Base-by-base conservation (phyloP, 2,113 vertebrate species). In the Fregetta grallaria region DNA sequence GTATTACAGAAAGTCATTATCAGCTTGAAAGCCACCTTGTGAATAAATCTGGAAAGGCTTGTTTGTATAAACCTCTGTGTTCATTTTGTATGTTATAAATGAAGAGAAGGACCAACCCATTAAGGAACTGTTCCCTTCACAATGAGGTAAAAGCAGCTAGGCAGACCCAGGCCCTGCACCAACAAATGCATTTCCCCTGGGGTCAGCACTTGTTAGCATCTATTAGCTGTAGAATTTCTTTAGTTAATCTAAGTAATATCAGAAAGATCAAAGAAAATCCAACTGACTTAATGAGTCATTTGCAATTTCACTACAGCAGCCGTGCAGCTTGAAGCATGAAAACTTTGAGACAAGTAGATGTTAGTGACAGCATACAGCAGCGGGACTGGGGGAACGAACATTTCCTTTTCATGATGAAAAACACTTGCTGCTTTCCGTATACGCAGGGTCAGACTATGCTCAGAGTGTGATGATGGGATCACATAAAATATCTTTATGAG, bases 251-350 rank as follows among this genome's bases (percentile, higher is more conserved):
- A 63, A 86, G 72, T 56, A 93, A 91, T 61, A 53, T 59, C 58
- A 96, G 55, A 89, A 90, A 89, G 36, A 97, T 81, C 62, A 97
- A 92, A 96, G 95, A 95, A 91, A 91, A 73, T 52, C 84, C 47
- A 86, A 83, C 25, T 4, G 15, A 90, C 40, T 92, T 95, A 97
- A 97, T 94, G 83, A 94, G 53, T 84, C 81, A 83, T 91, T 92
- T 96, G 77, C 58, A 89, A 74, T 93, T 94, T 97, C 81, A 88
- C 56, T 90, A 32, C 36, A 96, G 94, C 55, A 93, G 76, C 73
- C 1, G 0, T 59, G 50, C 73, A 59, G 96, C 86, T 7, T 63
- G 66, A 95, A 96, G 91, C 81, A 96, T 13, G 66, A 87, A 87
- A 92, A 82, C 29, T 96, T 38, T 62, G 30, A 96, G 63, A 90